Percentiles rank a stretch among this genome's conserved stretches.
phyloP scores from a whole-genome alignment of 2,888 invertebrate species.

The Nomada goodeniana region DNA sequence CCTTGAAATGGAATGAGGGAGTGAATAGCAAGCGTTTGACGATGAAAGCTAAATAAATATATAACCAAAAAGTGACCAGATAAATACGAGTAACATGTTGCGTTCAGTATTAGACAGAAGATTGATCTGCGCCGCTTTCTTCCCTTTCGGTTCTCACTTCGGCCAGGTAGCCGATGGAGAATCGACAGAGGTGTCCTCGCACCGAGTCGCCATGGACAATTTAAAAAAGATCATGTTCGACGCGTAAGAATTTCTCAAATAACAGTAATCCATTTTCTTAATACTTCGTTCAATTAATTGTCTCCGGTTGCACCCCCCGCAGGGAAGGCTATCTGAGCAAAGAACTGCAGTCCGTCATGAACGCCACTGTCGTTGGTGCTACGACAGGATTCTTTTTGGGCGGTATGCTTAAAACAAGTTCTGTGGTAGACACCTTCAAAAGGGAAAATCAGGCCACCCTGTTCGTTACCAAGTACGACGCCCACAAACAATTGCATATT shows the following conservation, averaged over 20 bases:
- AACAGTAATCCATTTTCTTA: not conserved
- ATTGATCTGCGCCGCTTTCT: not conserved
- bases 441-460: constrained; percentile 90
- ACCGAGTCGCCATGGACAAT: constrained; percentile 25
- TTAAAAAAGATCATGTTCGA: constrained; percentile 25
- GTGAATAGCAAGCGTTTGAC: no score
- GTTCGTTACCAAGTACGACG: constrained; percentile 88
- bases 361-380: constrained; percentile 78
- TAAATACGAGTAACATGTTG: constrained; percentile 19
- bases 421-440: constrained; percentile 86
- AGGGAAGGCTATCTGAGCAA: constrained; percentile 88
- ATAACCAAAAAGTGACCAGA: constrained; percentile 1
- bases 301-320: constrained; percentile 82
- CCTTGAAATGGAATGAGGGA: not conserved
- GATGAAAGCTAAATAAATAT: not conserved
- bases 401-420: constrained; percentile 86
- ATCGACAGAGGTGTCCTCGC: not conserved
- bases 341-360: constrained; percentile 82
- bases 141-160: constrained; percentile 13
- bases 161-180: not conserved
- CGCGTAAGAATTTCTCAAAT: constrained; percentile 29
- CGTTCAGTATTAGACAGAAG: not conserved
- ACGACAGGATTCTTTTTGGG: constrained; percentile 88
- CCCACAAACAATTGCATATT: constrained; percentile 91
- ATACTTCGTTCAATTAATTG: not conserved